Conservation (phyloP, 2,113 vertebrate species). For the Morone chrysops region DNA sequence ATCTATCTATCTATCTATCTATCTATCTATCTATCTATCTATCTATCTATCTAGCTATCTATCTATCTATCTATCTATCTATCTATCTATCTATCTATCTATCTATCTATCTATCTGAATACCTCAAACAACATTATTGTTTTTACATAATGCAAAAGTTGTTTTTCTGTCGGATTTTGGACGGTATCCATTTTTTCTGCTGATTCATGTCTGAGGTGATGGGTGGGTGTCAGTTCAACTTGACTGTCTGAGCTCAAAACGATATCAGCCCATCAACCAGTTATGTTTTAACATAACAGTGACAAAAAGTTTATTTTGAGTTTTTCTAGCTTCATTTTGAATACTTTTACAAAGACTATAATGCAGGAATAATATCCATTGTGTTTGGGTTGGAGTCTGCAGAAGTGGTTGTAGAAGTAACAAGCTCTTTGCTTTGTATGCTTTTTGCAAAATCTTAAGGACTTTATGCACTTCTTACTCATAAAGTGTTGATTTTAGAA, state of each 20-base stretch:
- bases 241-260: slow-evolving; percentile 20
- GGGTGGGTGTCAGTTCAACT: slow-evolving; percentile 18
- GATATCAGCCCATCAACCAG: neutral
- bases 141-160: neutral
- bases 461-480: neutral
- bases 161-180: slow-evolving; percentile 12
- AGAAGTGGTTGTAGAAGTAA: neutral
- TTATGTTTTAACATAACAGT: neutral
- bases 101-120: neutral
- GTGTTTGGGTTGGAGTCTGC: neutral
- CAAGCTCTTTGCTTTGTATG: neutral
- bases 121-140: neutral
- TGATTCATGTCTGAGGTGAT: slow-evolving; percentile 33
- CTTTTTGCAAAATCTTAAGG: neutral
- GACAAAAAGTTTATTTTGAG: too few species aligned
- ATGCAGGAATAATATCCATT: neutral
- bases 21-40: neutral
- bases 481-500: neutral
- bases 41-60: neutral
- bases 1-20: neutral
- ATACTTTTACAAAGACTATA: too few species aligned
- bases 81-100: neutral
- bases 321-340: neutral
- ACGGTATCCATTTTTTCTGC: neutral
- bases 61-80: neutral